Base-by-base conservation (phyloP, 2,113 vertebrate species). In the Melanerpes aurifrons region DNA sequence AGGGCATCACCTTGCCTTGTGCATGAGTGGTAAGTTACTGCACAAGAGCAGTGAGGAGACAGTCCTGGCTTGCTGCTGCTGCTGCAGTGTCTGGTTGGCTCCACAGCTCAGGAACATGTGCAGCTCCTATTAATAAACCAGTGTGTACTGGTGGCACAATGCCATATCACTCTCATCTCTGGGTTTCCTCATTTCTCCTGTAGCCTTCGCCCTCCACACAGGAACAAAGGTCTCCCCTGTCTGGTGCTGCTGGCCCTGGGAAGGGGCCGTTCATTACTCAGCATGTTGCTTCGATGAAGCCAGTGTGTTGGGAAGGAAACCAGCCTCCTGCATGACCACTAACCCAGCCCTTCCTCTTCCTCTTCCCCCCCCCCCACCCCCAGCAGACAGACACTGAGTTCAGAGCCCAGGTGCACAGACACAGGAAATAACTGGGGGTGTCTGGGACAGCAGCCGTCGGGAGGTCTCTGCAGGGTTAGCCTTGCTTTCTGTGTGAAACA, bases 41-140 rank as follows among this genome's bases (percentile, higher is more conserved):
- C 14, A 14, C 6, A 61, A 5, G 69, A 83, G 76, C 61, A 57
- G 45, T 19, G 12, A 61, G 92, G 10, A 86, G 83, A 43, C 82
- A 86, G 86, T 56, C 66, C 90, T 8, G 1, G 80, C 59, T 43
- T 37, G 64, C 25, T 32, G 77, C 80, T 70, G 74, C 79, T 50
- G 82, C 77, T 83, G 92, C 92, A 15, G 80, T 54, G 82, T 15
- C 89, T 90, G 92, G 35, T 92, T 90, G 93, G 79, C 92, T 91
- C 79, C 77, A 35, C 1, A 12, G 92, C 93, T 96, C 88, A 62
- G 73, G n/a, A 92, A 62, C 88, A 93, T 81, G 88, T 90, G 90
- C 90, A 78, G 35, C 88, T 92, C 90, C 95, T 94, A 86, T 93
- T 89, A 93, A 95, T 94, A 95, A 96, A 94, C 32, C 95, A 88